phyloP scores from a whole-genome alignment of 2,888 invertebrate genomes.

The Phengaris arion region DNA sequence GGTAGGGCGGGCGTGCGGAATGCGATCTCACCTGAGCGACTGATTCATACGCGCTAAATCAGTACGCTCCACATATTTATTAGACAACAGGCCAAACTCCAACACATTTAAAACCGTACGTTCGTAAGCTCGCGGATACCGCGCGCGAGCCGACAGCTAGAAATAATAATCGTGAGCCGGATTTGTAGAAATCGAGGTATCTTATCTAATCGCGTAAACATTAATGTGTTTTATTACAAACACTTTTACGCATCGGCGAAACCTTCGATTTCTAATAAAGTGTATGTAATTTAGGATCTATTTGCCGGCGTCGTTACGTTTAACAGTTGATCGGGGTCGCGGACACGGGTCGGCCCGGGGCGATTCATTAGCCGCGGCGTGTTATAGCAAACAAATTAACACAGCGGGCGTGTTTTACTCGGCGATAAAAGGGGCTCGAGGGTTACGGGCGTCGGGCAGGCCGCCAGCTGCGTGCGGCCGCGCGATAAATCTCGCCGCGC shows the following conservation, averaged over 20 bases:
- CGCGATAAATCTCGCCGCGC: conserved; percentile 63
- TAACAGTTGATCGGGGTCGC: conserved; percentile 58
- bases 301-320: conserved; percentile 71
- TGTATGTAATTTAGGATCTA: conserved; percentile 67
- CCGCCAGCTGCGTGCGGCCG: conserved; percentile 69
- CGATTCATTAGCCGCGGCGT: conserved; percentile 76
- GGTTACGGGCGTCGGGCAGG: conserved; percentile 53
- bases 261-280: conserved; percentile 31
- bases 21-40: conserved; percentile 76
- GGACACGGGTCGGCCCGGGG: conserved; percentile 71
- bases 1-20: conserved; percentile 69
- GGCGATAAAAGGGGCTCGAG: conserved; percentile 73
- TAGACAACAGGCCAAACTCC: conserved; percentile 42
- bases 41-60: conserved; percentile 75
- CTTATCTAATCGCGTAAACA: conserved; percentile 4
- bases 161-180: conserved; percentile 12
- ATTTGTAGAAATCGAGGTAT: conserved; percentile 26
- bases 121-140: background rate
- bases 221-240: conserved; percentile 16
- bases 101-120: background rate
- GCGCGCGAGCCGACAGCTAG: background rate
- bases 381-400: conserved; percentile 79
- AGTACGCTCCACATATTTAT: conserved; percentile 67
- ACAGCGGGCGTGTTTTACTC: conserved; percentile 72
- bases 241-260: conserved; percentile 17